phyloP scores from a whole-genome alignment of 2,113 vertebrate genomes.

The Stigmatopora nigra region DNA sequence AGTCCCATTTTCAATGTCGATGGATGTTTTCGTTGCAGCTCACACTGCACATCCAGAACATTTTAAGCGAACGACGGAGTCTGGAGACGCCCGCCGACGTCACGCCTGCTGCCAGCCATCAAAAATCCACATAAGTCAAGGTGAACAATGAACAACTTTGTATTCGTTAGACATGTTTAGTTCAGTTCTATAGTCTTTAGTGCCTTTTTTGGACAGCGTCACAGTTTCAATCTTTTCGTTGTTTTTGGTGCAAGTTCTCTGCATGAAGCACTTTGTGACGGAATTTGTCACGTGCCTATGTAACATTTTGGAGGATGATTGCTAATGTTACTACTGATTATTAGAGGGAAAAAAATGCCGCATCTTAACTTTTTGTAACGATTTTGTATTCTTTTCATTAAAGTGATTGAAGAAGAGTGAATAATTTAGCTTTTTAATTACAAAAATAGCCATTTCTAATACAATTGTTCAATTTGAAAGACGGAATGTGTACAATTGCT shows the following conservation, averaged over 20 bases:
- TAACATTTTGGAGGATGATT: neutral
- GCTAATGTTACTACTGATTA: no score
- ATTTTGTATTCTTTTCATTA: neutral
- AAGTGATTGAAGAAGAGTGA: neutral
- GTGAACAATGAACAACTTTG: neutral
- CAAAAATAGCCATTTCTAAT: neutral
- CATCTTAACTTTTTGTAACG: neutral
- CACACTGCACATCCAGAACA: conserved; percentile 33
- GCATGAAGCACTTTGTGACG: neutral
- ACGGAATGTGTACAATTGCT: neutral
- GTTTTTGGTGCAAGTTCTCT: neutral
- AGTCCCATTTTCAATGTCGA: no score
- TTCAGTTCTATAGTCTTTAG: neutral
- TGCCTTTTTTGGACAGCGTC: no score
- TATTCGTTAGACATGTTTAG: neutral
- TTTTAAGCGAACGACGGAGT: conserved; percentile 36
- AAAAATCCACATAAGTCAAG: neutral
- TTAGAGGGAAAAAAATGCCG: no score
- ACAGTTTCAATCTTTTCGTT: neutral
- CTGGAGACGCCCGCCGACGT: neutral
- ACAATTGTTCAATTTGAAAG: neutral
- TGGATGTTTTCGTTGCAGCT: conserved; percentile 29
- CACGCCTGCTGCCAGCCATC: neutral
- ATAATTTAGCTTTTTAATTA: neutral
- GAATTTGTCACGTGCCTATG: neutral